A percentile compares a stretch with the other conserved stretches of the same genome.
phyloP scores from a whole-genome alignment of 2,113 vertebrate genomes.

The Rhea americana region DNA sequence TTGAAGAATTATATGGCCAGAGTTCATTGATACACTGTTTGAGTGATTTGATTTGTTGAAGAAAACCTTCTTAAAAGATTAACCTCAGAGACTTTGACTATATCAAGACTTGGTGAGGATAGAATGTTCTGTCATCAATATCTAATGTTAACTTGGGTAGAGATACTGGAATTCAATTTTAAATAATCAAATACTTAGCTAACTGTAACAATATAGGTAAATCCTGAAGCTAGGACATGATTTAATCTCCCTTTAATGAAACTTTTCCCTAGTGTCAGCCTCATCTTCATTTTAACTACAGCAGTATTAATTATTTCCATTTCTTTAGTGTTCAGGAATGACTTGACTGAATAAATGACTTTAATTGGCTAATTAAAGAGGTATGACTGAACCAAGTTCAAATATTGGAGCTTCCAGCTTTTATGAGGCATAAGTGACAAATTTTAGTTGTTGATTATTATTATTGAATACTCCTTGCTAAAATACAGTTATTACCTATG shows the following conservation, averaged over 20 bases:
- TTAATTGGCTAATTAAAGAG: not conserved
- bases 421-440: not conserved
- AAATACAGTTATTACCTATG: not conserved
- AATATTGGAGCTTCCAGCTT: not conserved
- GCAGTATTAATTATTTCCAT: not conserved
- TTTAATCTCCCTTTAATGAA: conserved; percentile 7
- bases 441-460: conserved; percentile 12
- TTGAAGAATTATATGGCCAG: not conserved
- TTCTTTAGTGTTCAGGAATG: not conserved
- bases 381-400: not conserved
- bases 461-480: not conserved
- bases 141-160: not conserved
- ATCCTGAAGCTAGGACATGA: not conserved
- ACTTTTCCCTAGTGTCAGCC: not conserved
- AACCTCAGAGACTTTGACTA: not conserved
- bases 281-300: not conserved
- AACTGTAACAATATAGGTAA: not conserved
- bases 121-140: not conserved
- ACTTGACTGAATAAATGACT: not conserved
- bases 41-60: not conserved
- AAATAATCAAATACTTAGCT: not conserved
- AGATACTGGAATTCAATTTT: not conserved
- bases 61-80: fast-evolving
- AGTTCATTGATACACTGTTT: not conserved
- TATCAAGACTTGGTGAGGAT: not conserved